Evolutionary conservation across 2,797 vertebrate genomes (phyloP).

Genomic region (Octomys mimax): DNA sequence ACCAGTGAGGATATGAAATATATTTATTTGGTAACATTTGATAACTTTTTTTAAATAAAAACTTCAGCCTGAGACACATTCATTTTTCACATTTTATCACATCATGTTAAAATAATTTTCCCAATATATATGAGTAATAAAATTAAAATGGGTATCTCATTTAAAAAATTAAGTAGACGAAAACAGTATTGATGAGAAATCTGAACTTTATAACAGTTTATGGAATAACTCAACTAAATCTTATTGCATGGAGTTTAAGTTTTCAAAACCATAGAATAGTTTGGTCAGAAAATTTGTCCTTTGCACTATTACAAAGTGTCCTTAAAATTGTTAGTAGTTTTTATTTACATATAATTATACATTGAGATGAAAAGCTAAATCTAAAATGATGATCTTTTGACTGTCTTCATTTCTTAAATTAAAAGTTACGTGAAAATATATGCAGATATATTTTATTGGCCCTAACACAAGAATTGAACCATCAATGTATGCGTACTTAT

Average conservation of each 20-base stretch:
- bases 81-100: conserved; percentile 72
- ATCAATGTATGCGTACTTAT: conserved; percentile 91
- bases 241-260: conserved; percentile 69
- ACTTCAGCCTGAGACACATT: conserved; percentile 74
- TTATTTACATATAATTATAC: conserved; percentile 80
- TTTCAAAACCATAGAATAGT: conserved; percentile 61
- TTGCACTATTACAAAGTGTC: conserved; percentile 78
- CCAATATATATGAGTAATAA: conserved; percentile 57
- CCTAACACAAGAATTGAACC: conserved; percentile 87
- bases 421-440: conserved; percentile 84
- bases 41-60: conserved; percentile 70
- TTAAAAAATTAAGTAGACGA: conserved; percentile 64
- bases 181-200: conserved; percentile 54
- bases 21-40: conserved; percentile 62
- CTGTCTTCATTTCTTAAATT: conserved; percentile 75
- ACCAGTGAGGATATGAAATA: conserved; percentile 44
- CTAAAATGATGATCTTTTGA: conserved; percentile 60
- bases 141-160: conserved; percentile 64
- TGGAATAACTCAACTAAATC: conserved; percentile 69
- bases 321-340: conserved; percentile 69
- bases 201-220: conserved; percentile 62
- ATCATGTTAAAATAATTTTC: conserved; percentile 57
- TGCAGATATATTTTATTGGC: conserved; percentile 87
- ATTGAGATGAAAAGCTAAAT: conserved; percentile 73
- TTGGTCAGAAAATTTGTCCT: conserved; percentile 71